Conservation (phyloP, 2,797 vertebrate genomes). For the Meriones psammophilus region DNA sequence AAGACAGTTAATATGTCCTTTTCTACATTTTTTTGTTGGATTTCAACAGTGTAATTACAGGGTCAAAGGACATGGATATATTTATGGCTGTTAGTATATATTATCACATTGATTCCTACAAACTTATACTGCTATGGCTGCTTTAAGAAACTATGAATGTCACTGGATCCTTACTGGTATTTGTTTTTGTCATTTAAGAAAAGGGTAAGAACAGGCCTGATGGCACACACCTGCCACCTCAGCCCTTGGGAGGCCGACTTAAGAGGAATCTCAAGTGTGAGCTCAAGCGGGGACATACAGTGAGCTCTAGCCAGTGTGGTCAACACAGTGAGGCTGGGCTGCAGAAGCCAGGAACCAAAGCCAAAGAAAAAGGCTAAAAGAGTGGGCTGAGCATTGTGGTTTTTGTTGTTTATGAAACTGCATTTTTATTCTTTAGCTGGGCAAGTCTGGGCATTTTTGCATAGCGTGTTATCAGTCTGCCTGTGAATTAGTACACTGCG, state of each 20-base stretch:
- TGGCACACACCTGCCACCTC: not conserved
- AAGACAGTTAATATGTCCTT: not conserved
- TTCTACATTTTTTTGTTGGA: constrained; percentile 43
- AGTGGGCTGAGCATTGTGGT: not conserved
- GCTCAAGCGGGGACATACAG: not conserved
- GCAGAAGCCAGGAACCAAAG: not conserved
- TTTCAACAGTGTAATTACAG: constrained; percentile 57
- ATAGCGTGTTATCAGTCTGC: not conserved
- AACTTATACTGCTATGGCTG: constrained; percentile 22
- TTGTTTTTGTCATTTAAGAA: constrained; percentile 49
- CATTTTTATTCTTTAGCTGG: constrained; percentile 40
- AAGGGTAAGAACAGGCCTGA: not conserved
- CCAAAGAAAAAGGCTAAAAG: not conserved
- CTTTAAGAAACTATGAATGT: constrained; percentile 36
- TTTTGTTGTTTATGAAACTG: not conserved
- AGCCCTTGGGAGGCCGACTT: not conserved
- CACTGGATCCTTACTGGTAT: not conserved
- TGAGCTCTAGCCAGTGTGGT: too few relatives aligned
- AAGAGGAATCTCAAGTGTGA: not conserved
- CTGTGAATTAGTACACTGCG: not conserved
- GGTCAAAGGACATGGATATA: constrained; percentile 47
- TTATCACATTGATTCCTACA: constrained; percentile 53
- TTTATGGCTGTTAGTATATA: constrained; percentile 50
- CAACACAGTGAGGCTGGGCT: not conserved
- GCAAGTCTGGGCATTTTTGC: constrained; percentile 4